Conservation (phyloP, 2,113 vertebrate species). For the Platichthys stellatus region DNA sequence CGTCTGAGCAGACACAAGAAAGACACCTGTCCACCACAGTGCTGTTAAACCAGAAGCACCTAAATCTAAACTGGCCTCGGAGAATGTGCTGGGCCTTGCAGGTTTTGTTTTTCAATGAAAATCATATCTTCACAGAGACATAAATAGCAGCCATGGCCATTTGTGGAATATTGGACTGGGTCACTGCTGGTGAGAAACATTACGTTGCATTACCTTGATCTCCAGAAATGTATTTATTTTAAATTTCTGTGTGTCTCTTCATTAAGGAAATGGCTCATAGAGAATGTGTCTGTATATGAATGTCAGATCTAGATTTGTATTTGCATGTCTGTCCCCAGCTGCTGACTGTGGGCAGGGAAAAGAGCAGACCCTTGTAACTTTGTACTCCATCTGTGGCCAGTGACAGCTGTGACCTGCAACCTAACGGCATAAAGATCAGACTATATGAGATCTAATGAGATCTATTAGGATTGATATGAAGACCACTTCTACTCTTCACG, state of each 20-base stretch:
- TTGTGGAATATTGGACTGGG: not conserved
- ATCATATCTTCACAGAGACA: not conserved
- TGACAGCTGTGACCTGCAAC: slow-evolving; percentile 27
- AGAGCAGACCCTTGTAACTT: slow-evolving; percentile 8
- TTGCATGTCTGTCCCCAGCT: not conserved
- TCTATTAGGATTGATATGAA: not conserved
- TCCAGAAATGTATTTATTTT: not conserved
- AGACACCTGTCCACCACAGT: too few relatives aligned
- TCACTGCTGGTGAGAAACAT: slow-evolving; percentile 5
- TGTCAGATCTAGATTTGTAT: slow-evolving; percentile 13
- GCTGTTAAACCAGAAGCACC: too few relatives aligned
- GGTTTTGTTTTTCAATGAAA: not conserved
- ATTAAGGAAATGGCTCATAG: not conserved
- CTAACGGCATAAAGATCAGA: not conserved
- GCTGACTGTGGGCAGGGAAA: slow-evolving; percentile 9
- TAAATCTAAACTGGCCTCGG: not conserved
- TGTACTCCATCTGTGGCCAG: slow-evolving; percentile 28
- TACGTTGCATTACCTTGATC: not conserved
- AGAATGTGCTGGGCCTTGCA: not conserved
- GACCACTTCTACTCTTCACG: not conserved
- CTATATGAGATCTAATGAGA: slow-evolving; percentile 1
- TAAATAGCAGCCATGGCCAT: not conserved
- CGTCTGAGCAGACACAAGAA: too few relatives aligned
- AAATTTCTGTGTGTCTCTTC: not conserved
- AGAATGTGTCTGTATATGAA: not conserved